Conservation (phyloP, 2,113 vertebrate species). For the Eulemur rufifrons region DNA sequence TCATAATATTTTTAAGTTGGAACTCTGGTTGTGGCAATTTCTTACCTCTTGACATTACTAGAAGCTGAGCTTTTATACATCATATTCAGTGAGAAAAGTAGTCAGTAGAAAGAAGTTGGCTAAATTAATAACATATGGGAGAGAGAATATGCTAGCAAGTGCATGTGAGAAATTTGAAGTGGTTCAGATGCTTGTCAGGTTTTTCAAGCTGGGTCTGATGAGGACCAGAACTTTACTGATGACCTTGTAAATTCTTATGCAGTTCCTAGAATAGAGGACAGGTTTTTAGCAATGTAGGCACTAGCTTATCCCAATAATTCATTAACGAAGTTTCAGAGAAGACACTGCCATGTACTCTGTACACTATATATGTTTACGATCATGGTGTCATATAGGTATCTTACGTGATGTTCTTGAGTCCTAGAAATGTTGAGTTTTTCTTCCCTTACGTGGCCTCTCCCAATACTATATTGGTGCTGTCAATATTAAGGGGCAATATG, state of each 20-base stretch:
- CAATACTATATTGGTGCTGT: not conserved
- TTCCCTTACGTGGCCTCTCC: not conserved
- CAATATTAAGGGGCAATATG: not conserved
- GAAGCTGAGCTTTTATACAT: not conserved
- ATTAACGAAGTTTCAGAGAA: not conserved
- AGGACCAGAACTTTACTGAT: not conserved
- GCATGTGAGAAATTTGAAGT: not conserved
- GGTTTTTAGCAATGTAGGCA: not conserved
- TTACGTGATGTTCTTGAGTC: not conserved
- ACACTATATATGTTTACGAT: not conserved
- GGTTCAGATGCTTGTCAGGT: not conserved
- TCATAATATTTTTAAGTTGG: not conserved
- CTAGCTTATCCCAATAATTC: not conserved
- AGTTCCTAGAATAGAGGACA: not conserved
- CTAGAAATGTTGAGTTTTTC: constrained; percentile 4
- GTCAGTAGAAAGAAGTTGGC: not conserved
- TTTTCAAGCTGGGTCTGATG: not conserved
- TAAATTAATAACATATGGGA: not conserved
- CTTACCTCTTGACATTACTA: not conserved
- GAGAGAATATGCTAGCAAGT: not conserved
- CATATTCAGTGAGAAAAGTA: not conserved
- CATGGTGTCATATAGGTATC: not conserved
- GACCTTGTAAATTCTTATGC: not conserved
- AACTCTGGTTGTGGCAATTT: not conserved
- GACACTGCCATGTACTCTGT: not conserved